phyloP scores from a whole-genome alignment of 1,140 invertebrate species.

The Drosophila nikananu region DNA sequence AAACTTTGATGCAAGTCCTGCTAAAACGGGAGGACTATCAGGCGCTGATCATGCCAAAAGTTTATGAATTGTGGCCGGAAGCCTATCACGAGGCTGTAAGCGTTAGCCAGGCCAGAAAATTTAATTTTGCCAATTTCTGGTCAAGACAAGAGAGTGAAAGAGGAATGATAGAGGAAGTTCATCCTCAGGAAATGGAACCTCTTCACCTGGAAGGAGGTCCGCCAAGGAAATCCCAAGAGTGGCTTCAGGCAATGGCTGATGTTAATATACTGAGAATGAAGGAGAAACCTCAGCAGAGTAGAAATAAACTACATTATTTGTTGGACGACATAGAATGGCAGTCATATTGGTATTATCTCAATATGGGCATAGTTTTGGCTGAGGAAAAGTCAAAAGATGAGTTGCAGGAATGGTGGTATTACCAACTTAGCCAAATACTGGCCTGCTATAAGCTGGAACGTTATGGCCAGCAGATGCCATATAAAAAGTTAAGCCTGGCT shows the following conservation, averaged over 20 bases:
- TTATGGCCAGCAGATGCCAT: slow-evolving; percentile 33
- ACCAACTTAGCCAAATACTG: slow-evolving; percentile 44
- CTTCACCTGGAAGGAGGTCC: slow-evolving; percentile 4
- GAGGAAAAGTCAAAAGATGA: slow-evolving; percentile 5
- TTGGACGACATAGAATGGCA: slow-evolving; percentile 48
- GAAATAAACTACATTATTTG: slow-evolving; percentile 9
- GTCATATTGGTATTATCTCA: slow-evolving; percentile 63
- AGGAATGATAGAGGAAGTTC: slow-evolving; percentile 16
- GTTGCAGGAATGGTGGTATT: slow-evolving; percentile 55
- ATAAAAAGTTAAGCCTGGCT: slow-evolving; percentile 8
- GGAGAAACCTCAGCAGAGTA: background rate
- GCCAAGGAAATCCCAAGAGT: slow-evolving; percentile 20
- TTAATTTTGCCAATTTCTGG: slow-evolving; percentile 53
- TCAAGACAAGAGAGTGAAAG: background rate
- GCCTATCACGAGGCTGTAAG: slow-evolving; percentile 88
- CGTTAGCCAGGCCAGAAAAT: slow-evolving; percentile 86
- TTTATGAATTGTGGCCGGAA: slow-evolving; percentile 90
- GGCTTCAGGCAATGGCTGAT: slow-evolving; percentile 57
- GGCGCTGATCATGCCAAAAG: slow-evolving; percentile 87
- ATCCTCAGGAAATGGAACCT: slow-evolving; percentile 31
- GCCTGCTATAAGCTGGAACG: slow-evolving; percentile 60
- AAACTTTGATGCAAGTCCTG: slow-evolving; percentile 88
- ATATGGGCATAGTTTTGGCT: slow-evolving; percentile 41
- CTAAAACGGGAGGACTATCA: slow-evolving; percentile 88
- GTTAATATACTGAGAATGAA: slow-evolving; percentile 34